Evolutionary conservation across 2,797 vertebrate genomes (phyloP), one percentile per base, ranked within the genome.

Genomic region (Lacerta agilis): DNA sequence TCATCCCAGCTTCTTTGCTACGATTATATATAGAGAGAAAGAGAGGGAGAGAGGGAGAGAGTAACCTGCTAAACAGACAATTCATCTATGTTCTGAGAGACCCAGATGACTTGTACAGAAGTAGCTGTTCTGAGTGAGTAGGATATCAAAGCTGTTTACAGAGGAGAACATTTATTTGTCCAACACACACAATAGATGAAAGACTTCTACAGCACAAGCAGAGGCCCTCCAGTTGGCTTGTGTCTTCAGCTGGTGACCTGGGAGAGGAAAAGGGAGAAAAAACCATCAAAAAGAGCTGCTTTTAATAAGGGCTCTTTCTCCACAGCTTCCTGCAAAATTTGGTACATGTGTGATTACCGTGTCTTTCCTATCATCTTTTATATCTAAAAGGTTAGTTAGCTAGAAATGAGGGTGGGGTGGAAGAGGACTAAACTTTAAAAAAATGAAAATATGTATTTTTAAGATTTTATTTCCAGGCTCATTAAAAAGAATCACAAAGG

Each of bases 81-180:
- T 81, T 86, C 49, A 75, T 81, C 61, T 89, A 82, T 29, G 55
- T 90, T 8, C 61, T 86, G 8, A 86, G 90, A 89, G 91, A 86
- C 61, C 86, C 6, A 86, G 90, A 91, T 78, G 88, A 94, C 79
- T 77, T 86, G 64, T 87, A 91, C 90, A 84, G 92, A 94, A 96
- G 95, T 85, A 94, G n/a, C 78, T 75, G 33, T 0, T 87, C 87
- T 85, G 82, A 79, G 45, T 0, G 82, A 78, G 64, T 0, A 0
- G 27, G 45, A 82, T 90, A 90, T 93, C 55, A 0, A 1, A 87
- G 86, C 1, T 92, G 88, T 88, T 94, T 92, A 90, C 93, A 95
- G 93, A 90, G 88, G 91, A 88, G 27, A 93, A 91, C 49, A 93
- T 67, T 41, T 90, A 41, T 88, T 67, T 82, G 76, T 92, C 84